A percentile compares a stretch with the other conserved stretches of the same genome.
These are phyloP conservation scores for Myotis lucifugus DNA, from an alignment of 2,113 vertebrate genomes.

Conservation along the genomic window DNA sequence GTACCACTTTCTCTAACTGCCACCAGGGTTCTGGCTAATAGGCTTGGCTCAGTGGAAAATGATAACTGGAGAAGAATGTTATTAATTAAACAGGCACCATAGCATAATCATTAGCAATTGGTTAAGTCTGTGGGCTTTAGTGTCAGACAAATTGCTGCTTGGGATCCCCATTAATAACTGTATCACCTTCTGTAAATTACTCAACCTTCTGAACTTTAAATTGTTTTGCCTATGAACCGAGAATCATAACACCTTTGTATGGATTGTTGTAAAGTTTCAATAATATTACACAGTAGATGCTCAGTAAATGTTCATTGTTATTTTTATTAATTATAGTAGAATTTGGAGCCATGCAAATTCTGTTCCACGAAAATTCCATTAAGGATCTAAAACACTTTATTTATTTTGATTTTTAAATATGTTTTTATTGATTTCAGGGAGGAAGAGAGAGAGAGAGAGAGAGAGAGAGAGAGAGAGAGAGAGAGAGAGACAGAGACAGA, in stretches of 20 bases:
- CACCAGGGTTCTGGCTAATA: constrained; percentile 37
- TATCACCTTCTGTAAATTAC: neutral
- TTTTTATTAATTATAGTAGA: neutral
- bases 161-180: neutral
- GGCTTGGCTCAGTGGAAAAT: constrained; percentile 47
- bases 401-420: too few species aligned
- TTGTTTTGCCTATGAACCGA: neutral
- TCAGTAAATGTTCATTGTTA: neutral
- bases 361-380: neutral
- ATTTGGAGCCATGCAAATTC: neutral
- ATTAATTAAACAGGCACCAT: constrained; percentile 43
- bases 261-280: neutral
- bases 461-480: too few species aligned
- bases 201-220: neutral
- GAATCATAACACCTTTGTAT: neutral
- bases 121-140: constrained; percentile 36
- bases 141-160: neutral
- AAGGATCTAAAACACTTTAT: neutral
- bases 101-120: constrained; percentile 38
- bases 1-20: constrained; percentile 8
- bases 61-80: neutral
- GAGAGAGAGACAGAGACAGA: too few species aligned
- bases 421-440: too few species aligned
- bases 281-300: neutral
- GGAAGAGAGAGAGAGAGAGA: too few species aligned